phyloP scores from a whole-genome alignment of 2,797 vertebrate genomes.

The Leucoraja ocellata region DNA sequence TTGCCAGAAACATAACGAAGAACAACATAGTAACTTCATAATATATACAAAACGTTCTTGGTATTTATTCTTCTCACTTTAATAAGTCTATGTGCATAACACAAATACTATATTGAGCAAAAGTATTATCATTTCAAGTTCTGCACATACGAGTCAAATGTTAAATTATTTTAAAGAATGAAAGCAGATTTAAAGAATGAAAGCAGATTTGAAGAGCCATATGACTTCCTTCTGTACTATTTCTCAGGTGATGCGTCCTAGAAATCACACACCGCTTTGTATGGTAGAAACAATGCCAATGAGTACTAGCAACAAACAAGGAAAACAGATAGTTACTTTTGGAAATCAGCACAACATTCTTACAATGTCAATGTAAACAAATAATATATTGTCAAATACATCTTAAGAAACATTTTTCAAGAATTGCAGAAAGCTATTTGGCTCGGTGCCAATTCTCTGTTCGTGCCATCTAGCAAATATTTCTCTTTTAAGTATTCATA shows the following conservation, averaged over 20 bases:
- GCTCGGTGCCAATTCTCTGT: background rate
- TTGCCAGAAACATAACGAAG: background rate
- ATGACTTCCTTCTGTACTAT: background rate
- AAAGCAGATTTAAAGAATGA: background rate
- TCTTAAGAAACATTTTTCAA: background rate
- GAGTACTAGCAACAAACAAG: background rate
- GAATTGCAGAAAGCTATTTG: background rate
- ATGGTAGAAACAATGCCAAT: background rate
- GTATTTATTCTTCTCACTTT: background rate
- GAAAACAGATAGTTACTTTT: background rate
- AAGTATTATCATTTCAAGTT: background rate
- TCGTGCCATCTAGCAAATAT: background rate
- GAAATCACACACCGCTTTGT: background rate
- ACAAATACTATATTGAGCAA: slow-evolving; percentile 30
- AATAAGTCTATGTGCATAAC: background rate
- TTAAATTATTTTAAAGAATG: background rate
- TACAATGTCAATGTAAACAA: background rate
- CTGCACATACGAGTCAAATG: background rate
- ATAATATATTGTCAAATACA: background rate
- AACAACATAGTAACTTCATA: background rate
- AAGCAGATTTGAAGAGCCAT: background rate
- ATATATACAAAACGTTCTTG: background rate
- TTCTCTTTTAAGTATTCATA: background rate
- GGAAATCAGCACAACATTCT: background rate
- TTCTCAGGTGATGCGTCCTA: no score